These are phyloP conservation scores for Pygocentrus nattereri DNA, from an alignment of 2,797 vertebrate species.

Conservation along the genomic window DNA sequence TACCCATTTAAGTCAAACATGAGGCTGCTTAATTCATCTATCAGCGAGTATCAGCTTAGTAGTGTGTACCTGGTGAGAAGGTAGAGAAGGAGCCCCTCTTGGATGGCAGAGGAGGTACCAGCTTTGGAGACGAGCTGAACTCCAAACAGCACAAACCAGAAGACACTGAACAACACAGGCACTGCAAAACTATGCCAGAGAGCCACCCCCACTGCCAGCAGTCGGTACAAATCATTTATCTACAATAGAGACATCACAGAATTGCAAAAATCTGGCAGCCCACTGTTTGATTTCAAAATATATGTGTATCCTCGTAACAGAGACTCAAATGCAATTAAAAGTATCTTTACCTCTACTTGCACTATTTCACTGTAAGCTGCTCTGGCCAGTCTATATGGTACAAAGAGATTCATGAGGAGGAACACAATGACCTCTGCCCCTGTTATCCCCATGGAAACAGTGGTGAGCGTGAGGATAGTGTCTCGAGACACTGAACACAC, in stretches of 20 bases:
- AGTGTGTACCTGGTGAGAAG: slow-evolving; percentile 82
- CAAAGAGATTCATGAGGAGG: slow-evolving; percentile 77
- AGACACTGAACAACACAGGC: slow-evolving; percentile 85
- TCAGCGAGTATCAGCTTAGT: neutral
- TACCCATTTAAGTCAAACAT: too few relatives aligned
- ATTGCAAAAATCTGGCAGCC: neutral
- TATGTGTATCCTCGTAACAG: neutral
- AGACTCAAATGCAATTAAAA: neutral
- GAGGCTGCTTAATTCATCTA: too few relatives aligned
- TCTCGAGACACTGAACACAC: slow-evolving; percentile 72
- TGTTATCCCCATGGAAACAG: slow-evolving; percentile 76
- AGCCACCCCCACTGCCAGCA: slow-evolving; percentile 81
- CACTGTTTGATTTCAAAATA: slow-evolving; percentile 1
- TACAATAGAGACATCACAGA: slow-evolving; percentile 58
- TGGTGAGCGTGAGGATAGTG: slow-evolving; percentile 70
- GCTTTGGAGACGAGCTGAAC: slow-evolving; percentile 78
- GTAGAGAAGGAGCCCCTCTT: slow-evolving; percentile 83
- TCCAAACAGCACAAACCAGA: slow-evolving; percentile 86
- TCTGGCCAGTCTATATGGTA: slow-evolving; percentile 79
- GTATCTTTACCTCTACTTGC: slow-evolving; percentile 73
- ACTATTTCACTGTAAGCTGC: slow-evolving; percentile 76
- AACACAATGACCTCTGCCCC: slow-evolving; percentile 69
- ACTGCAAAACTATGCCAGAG: slow-evolving; percentile 87
- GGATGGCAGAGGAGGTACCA: slow-evolving; percentile 60
- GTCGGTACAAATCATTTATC: slow-evolving; percentile 81